phyloP scores from a whole-genome alignment of 1,140 invertebrate genomes.

The Anastrepha obliqua region DNA sequence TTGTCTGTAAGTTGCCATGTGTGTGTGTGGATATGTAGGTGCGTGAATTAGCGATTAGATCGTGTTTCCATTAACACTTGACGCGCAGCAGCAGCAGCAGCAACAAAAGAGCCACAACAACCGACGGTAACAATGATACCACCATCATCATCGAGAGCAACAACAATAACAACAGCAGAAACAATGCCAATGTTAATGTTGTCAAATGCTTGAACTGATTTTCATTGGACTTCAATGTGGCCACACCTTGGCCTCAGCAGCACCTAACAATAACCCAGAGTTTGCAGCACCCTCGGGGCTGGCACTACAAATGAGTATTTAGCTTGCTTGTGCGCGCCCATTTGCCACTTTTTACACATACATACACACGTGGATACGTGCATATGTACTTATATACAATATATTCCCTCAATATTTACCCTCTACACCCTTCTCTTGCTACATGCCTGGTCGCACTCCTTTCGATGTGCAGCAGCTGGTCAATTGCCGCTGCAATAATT shows the following conservation, averaged over 20 bases:
- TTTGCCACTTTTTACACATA: neutral
- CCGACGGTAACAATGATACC: neutral
- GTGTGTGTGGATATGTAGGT: neutral
- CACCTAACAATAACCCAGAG: slow-evolving; percentile 3
- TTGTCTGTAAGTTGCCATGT: neutral
- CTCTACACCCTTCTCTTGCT: neutral
- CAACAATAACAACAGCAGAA: neutral
- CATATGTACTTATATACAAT: neutral
- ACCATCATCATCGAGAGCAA: neutral
- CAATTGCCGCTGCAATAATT: slow-evolving; percentile 34
- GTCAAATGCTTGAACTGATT: slow-evolving; percentile 41
- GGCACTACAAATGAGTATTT: slow-evolving; percentile 1
- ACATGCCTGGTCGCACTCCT: neutral
- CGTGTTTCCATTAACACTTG: slow-evolving; percentile 41
- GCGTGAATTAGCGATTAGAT: slow-evolving; percentile 48
- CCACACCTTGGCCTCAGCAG: slow-evolving; percentile 42
- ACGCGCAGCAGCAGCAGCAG: neutral
- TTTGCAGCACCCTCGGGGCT: neutral
- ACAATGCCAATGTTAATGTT: slow-evolving; percentile 6
- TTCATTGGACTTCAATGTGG: neutral
- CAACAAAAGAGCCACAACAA: neutral
- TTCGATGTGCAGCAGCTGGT: slow-evolving; percentile 20
- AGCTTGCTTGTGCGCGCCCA: neutral
- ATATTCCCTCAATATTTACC: neutral
- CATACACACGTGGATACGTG: too few relatives aligned